Evolutionary conservation across 64 coral and sea anemone species (phyloP), one percentile per base, ranked within the genome.

Genomic region (Montipora capricornis): DNA sequence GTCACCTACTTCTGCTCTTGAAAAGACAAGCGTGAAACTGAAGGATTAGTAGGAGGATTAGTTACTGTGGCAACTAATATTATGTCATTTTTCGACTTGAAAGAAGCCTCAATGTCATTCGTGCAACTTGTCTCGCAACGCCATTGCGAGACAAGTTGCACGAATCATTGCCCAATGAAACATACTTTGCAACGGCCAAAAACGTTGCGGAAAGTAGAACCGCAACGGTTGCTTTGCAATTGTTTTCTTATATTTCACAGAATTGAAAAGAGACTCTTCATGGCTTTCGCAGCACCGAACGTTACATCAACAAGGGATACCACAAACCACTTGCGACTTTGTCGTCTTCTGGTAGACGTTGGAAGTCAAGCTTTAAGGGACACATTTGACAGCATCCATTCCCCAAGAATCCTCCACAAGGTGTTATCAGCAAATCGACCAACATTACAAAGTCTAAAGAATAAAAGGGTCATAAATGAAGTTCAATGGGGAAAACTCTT

Each of bases 401-500:
- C 77, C 47, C 79, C 89, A 15, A 17, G 14, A 16, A 66, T 5
- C 12, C 89, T 90, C 60, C 44, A 67, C 55, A 37, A 44, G 16
- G 59, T 67, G 51, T 73, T 91, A 22, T 24, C 76, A 4, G 66
- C 78, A 5, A 57, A 91, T 19, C 5, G 70, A 13, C 2, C 45
- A 1, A 80, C 76, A 13, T 82, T 91, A 51, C 15, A 48, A 10
- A 0, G 8, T 4, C 67, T 83, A 5, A 66, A 15, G n/a, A 19
- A 4, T 1, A 83, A 75, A 45, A 73, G 44, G 64, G 5, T 91
- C 50, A 80, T 91, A 60, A 80, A 74, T 26, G 17, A 11, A 49
- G 51, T 45, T 8, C 89, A 91, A 9, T 91, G 76, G 76, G 58
- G 78, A 6, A 59, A 71, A 49, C 62, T 91, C 13, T 91, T 80